Evolutionary conservation across 2,113 vertebrate genomes (phyloP), one percentile per base, ranked within the genome.

Genomic region (Trochalopteron elliotii): DNA sequence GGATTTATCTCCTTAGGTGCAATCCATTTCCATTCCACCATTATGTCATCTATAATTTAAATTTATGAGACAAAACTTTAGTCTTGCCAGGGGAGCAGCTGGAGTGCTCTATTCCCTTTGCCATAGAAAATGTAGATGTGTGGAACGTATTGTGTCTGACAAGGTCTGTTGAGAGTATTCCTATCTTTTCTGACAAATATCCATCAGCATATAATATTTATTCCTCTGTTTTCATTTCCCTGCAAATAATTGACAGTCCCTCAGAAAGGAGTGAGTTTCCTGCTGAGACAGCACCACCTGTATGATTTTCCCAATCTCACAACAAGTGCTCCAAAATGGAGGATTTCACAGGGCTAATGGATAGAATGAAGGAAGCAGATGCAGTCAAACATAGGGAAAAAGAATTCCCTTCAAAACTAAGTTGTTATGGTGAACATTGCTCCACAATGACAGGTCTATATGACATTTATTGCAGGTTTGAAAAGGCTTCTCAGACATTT

Each of bases 21-120:
- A 97, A 98, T 98, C 94, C 95, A 96, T 97, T 98, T 98, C 97
- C 88, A 97, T 97, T 95, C 94, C 84, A 94, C 95, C 96, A 95
- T 96, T 96, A 97, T 98, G 96, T 97, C 97, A 98, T 98, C 93
- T 97, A 97, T 98, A 97, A 98, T 98, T 98, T 98, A 98, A 97
- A 97, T 98, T 97, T 98, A 98, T 82, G 79, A 97, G 97, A 96
- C 94, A 97, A 98, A 98, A 96, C 94, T 98, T 96, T 70, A 97
- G 84, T 94, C 94, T 98, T 98, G 96, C 97, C 96, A 97, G 96
- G 87, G 89, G 87, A 98, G 97, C 97, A 98, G 97, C 97, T 98
- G 98, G 97, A 98, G 93, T 44, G 16, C 88, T 97, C 93, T 95
- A 93, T 94, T 97, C 94, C 87, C 83, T 97, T 98, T 97, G 89